Conservation (phyloP, 2,113 vertebrate genomes). For the Cyanoliseus patagonus region DNA sequence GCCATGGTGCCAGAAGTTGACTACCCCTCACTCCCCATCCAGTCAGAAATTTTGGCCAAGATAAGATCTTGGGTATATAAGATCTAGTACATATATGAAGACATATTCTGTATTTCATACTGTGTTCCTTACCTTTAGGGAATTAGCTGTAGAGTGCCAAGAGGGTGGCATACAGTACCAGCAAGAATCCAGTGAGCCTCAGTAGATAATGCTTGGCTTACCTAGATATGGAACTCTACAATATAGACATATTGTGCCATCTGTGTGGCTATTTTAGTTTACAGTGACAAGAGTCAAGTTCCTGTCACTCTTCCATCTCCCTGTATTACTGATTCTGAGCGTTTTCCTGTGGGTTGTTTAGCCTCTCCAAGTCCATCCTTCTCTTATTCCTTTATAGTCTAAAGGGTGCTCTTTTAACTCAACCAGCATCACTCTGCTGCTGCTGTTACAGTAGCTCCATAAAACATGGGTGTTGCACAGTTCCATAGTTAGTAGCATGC, state of each 20-base stretch:
- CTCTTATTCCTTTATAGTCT: not conserved
- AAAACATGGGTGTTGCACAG: not conserved
- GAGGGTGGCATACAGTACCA: not conserved
- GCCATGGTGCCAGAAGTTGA: not conserved
- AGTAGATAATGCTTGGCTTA: not conserved
- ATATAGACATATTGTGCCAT: rapidly evolving
- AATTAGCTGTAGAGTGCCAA: not conserved
- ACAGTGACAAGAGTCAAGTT: not conserved
- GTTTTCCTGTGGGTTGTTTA: not conserved
- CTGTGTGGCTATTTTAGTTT: not conserved
- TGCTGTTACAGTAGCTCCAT: not conserved
- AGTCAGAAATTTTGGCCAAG: not conserved
- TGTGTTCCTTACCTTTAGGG: not conserved
- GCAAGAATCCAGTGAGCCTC: not conserved
- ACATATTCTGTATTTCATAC: not conserved
- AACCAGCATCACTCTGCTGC: not conserved
- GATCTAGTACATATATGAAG: not conserved
- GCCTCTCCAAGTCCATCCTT: not conserved
- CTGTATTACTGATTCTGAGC: not conserved
- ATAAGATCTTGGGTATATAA: not conserved
- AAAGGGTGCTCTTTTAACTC: not conserved
- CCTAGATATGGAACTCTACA: not conserved
- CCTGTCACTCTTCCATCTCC: not conserved
- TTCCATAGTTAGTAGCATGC: not conserved
- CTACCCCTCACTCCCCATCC: rapidly evolving